phyloP scores from a whole-genome alignment of 1,140 invertebrate genomes.

The Heterodera schachtii region DNA sequence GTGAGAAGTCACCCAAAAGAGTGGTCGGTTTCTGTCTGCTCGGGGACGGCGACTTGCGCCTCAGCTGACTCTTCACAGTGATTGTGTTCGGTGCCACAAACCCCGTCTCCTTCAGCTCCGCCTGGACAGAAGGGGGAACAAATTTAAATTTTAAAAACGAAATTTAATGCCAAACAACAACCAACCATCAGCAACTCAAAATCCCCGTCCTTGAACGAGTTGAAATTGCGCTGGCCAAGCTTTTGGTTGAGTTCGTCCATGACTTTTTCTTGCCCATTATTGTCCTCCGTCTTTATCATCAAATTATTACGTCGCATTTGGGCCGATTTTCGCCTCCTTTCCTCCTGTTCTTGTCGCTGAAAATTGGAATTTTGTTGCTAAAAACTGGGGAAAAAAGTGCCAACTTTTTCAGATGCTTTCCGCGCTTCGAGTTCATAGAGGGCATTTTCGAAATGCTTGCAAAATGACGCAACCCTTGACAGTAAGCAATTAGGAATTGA shows the following conservation, averaged over 20 bases:
- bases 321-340: not conserved
- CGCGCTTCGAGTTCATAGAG: constrained; percentile 31
- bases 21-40: not conserved
- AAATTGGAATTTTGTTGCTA: not conserved
- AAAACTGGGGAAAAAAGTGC: not conserved
- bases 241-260: not conserved
- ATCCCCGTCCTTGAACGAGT: not conserved
- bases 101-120: not conserved
- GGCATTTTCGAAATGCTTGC: constrained; percentile 40
- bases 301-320: not conserved
- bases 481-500: not conserved
- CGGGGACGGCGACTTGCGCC: not conserved
- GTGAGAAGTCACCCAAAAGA: not conserved
- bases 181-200: not conserved
- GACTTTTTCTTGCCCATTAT: not conserved
- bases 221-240: not conserved
- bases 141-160: not conserved
- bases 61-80: not conserved
- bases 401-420: not conserved
- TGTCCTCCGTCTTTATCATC: not conserved
- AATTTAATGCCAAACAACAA: not conserved
- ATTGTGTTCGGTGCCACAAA: not conserved
- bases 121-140: not conserved
- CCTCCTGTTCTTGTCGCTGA: not conserved
- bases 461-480: constrained; percentile 37